These are phyloP conservation scores for Aldabrachelys gigantea DNA, from an alignment of 2,113 vertebrate species.

Conservation along the genomic window DNA sequence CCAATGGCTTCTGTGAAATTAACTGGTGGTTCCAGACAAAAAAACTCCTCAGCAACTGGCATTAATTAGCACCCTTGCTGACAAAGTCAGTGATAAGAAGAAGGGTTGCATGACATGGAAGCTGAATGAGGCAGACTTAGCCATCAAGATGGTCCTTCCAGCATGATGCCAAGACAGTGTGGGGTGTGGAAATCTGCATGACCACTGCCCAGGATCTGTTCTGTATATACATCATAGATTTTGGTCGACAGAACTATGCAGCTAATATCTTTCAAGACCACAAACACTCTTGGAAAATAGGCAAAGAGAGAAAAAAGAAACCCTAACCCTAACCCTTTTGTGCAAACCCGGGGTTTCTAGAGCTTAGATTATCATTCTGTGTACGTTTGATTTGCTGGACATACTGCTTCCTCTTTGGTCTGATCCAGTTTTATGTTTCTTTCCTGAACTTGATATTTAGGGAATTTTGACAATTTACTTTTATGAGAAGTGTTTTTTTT, in stretches of 20 bases:
- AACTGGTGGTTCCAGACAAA: background rate
- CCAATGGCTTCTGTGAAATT: background rate
- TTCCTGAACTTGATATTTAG: background rate
- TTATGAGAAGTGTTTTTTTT: background rate
- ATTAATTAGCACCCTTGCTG: background rate
- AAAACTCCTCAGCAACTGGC: background rate
- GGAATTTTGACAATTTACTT: background rate
- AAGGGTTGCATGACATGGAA: background rate
- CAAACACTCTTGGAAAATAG: background rate
- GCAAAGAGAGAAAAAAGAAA: background rate
- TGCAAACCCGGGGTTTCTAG: background rate
- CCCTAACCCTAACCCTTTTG: background rate
- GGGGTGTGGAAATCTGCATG: background rate
- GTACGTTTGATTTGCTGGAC: background rate
- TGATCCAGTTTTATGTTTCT: slow-evolving; percentile 6
- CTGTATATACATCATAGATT: background rate
- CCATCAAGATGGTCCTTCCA: background rate
- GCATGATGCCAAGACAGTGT: background rate
- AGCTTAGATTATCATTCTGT: slow-evolving; percentile 27
- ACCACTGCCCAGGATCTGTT: background rate
- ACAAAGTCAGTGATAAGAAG: background rate
- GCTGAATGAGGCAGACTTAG: background rate
- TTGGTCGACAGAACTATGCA: background rate
- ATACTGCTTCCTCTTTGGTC: background rate
- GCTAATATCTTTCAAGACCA: background rate